Evolutionary conservation across 2,888 invertebrate genomes (phyloP), one percentile per base, ranked within the genome.

Genomic region (Chydorus sphaericus): DNA sequence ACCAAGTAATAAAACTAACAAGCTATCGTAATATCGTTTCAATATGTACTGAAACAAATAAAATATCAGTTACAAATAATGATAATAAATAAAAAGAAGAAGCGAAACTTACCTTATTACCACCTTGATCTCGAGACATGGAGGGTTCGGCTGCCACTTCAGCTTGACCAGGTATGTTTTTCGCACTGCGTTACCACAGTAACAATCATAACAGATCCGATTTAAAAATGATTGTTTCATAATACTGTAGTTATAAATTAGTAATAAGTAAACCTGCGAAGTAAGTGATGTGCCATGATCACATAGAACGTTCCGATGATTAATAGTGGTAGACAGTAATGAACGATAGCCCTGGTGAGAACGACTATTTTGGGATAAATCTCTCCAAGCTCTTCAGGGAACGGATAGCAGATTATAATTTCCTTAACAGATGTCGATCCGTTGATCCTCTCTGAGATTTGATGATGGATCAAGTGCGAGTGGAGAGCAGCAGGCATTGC

Each of bases 251-350:
- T n/a, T n/a, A n/a, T n/a, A n/a, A n/a, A n/a, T n/a, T n/a, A n/a
- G n/a, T 6, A 44, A 20, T 3, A 23, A 44, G 23, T 8, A 14
- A 44, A 44, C 44, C 44, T 44, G 44, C 44, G 44, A 61, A 92
- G 79, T 53, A 94, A 75, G 65, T 87, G 83, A 3, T 83, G 75
- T 1, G 93, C 92, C 85, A 93, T 94, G 63, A 90, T 72, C 37
- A 83, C 75, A 73, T 94, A 93, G 75, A 92, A 93, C 54, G 82
- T 73, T 0, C 83, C 83, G 63, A 93, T 92, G 59, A 91, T 79
- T n/a, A 79, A 71, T 62, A 93, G 71, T 0, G 93, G 93, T 37
- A 92, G 72, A 3, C 85, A 79, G 71, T 93, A 93, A 73, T 89
- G 90, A 54, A 90, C 75, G 55, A 90, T 71, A 58, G 85, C 83